A percentile compares a stretch with the other conserved stretches of the same genome.
Conservation (phyloP, 2,888 invertebrate genomes). For the Thysanoteuthis rhombus region DNA sequence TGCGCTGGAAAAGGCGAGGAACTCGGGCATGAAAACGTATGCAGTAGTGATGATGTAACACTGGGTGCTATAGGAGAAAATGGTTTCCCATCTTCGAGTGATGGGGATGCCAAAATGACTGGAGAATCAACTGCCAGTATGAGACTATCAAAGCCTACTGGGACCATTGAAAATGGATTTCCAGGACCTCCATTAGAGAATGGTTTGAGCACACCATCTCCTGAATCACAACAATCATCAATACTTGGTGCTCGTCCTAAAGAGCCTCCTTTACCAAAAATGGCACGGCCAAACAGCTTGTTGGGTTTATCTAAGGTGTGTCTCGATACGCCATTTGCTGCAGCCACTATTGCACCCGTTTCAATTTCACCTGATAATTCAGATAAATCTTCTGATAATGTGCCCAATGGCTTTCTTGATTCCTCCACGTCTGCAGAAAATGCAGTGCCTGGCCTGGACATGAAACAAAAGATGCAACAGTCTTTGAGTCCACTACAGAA, state of each 20-base stretch:
- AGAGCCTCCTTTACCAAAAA: conserved; percentile 47
- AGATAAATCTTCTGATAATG: conserved; percentile 14
- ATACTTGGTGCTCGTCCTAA: conserved; percentile 54
- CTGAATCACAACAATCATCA: conserved; percentile 20
- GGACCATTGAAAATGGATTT: conserved; percentile 19
- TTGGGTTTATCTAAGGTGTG: conserved; percentile 56
- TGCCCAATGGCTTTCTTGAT: conserved; percentile 13
- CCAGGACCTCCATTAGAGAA: conserved; percentile 15
- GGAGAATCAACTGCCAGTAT: not conserved
- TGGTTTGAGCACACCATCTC: conserved; percentile 21
- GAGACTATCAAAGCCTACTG: not conserved
- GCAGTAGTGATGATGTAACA: not conserved
- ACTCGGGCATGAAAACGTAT: not conserved
- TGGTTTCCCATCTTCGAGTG: not conserved
- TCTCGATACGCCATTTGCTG: conserved; percentile 40
- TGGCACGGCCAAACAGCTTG: conserved; percentile 54
- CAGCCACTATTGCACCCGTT: conserved; percentile 2
- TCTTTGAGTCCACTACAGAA: conserved; percentile 35
- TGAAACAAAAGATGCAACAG: conserved; percentile 20
- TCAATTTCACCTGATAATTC: not conserved
- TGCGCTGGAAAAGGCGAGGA: not conserved
- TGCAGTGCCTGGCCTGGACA: not conserved
- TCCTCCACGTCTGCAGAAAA: not conserved
- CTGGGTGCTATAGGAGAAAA: not conserved
- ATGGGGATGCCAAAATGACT: not conserved